Evolutionary conservation across 1,140 invertebrate species (phyloP).

Genomic region (Drosophila punjabiensis): DNA sequence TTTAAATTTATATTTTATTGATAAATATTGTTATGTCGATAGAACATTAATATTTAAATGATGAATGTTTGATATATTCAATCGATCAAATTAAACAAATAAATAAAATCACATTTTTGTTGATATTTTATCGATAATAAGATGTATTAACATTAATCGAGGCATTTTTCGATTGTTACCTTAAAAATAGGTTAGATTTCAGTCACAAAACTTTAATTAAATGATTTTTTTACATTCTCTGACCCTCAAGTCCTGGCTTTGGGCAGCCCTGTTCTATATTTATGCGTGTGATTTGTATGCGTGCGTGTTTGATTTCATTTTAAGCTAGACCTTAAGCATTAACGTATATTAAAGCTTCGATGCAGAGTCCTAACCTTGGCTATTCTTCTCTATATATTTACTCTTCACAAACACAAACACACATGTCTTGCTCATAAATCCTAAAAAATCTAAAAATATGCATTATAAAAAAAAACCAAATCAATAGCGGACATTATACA

Average conservation of each 20-base stretch:
- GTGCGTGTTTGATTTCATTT: slow-evolving; percentile 38
- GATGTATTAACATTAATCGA: background rate
- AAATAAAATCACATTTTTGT: background rate
- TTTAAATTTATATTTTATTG: no score
- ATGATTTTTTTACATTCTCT: background rate
- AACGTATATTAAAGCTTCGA: slow-evolving; percentile 8
- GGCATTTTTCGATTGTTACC: no score
- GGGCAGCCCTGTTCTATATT: background rate
- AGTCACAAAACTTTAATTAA: background rate
- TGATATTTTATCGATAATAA: background rate
- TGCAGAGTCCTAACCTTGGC: slow-evolving; percentile 47
- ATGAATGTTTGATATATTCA: background rate
- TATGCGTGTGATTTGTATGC: background rate
- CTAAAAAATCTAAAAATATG: slow-evolving; percentile 18
- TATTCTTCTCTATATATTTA: slow-evolving; percentile 37
- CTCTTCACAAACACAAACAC: slow-evolving; percentile 17
- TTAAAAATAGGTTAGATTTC: background rate
- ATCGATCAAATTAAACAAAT: background rate
- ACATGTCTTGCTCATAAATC: slow-evolving; percentile 55
- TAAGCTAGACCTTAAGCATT: slow-evolving; percentile 59
- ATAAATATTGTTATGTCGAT: no score
- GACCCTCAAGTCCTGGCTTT: background rate
- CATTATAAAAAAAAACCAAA: slow-evolving; percentile 31
- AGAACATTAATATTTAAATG: no score
- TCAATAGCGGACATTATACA: slow-evolving; percentile 84